Evolutionary conservation across 1,140 invertebrate genomes (phyloP).

Genomic region (Trigoniulus corallinus): DNA sequence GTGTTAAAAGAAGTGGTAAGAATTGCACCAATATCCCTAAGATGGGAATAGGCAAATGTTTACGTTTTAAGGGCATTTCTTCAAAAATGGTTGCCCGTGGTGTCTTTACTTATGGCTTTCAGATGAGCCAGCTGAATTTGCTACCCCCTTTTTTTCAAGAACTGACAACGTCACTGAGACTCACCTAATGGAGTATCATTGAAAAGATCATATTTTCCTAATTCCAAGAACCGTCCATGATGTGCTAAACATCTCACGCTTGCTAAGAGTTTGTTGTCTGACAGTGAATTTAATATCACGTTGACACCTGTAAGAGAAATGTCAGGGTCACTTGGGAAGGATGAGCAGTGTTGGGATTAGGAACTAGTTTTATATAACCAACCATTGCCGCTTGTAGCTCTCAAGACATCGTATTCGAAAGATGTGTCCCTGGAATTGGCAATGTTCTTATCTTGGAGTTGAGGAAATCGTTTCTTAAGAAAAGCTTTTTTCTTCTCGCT

Average conservation of each 20-base stretch:
- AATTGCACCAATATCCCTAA: too few species aligned
- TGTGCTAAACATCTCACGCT: conserved; percentile 73
- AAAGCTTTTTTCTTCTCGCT: conserved; percentile 74
- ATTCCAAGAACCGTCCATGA: conserved; percentile 87
- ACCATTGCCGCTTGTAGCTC: conserved; percentile 46
- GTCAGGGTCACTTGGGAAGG: too few species aligned
- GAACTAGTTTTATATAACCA: too few species aligned
- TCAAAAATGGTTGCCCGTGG: too few species aligned
- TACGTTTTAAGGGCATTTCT: too few species aligned
- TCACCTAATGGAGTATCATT: conserved; percentile 59
- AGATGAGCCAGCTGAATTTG: too few species aligned
- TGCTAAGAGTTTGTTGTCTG: conserved; percentile 82
- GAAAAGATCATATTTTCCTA: conserved; percentile 89
- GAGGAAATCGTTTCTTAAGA: conserved; percentile 66
- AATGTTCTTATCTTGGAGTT: conserved; percentile 61
- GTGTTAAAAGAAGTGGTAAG: too few species aligned
- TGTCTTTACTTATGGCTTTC: too few species aligned
- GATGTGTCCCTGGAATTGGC: conserved; percentile 79
- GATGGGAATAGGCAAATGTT: too few species aligned
- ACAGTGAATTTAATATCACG: conserved; percentile 79
- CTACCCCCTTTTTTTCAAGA: too few species aligned
- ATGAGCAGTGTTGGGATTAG: too few species aligned
- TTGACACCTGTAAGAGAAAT: too few species aligned
- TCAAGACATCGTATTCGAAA: conserved; percentile 73
- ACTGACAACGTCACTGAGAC: not conserved